A percentile compares a stretch with the other conserved stretches of the same genome.
Conservation (phyloP, 2,888 invertebrate species). For the Drosophila neotestacea region DNA sequence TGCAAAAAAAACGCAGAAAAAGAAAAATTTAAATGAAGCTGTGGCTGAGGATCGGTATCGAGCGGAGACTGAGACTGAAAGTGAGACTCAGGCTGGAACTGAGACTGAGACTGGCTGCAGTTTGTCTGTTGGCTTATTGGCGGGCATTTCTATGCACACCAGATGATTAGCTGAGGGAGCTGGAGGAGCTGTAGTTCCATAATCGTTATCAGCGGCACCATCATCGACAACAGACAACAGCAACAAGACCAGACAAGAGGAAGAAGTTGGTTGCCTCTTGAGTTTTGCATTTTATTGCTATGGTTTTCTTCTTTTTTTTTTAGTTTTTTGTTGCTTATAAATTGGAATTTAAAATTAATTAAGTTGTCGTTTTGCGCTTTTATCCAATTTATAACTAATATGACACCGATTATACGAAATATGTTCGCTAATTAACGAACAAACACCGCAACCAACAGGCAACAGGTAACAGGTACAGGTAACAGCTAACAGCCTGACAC, state of each 20-base stretch:
- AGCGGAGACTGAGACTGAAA: neutral
- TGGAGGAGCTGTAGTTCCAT: slow-evolving; percentile 44
- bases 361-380: slow-evolving; percentile 85
- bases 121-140: slow-evolving; percentile 56
- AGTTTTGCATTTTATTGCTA: slow-evolving; percentile 33
- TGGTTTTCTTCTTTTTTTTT: neutral
- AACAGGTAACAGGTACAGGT: slow-evolving; percentile 10
- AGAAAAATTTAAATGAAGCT: slow-evolving; percentile 76
- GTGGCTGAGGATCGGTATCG: slow-evolving; percentile 39
- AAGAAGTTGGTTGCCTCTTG: slow-evolving; percentile 21
- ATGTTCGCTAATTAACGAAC: slow-evolving; percentile 85
- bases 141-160: slow-evolving; percentile 45
- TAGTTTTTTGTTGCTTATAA: slow-evolving; percentile 66
- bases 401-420: slow-evolving; percentile 85
- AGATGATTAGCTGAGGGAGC: slow-evolving; percentile 41
- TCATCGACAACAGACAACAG: slow-evolving; percentile 44
- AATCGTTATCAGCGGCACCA: slow-evolving; percentile 75
- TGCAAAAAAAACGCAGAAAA: slow-evolving; percentile 33
- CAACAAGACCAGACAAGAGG: slow-evolving; percentile 3
- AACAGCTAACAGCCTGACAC: slow-evolving; percentile 5
- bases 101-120: slow-evolving; percentile 42
- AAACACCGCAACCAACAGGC: slow-evolving; percentile 75
- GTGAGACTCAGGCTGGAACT: neutral
- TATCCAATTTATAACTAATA: slow-evolving; percentile 85
- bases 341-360: slow-evolving; percentile 85